A percentile compares a stretch with the other conserved stretches of the same genome.
Conservation (phyloP, 2,797 vertebrate genomes). For the Amphiprion clarkii region DNA sequence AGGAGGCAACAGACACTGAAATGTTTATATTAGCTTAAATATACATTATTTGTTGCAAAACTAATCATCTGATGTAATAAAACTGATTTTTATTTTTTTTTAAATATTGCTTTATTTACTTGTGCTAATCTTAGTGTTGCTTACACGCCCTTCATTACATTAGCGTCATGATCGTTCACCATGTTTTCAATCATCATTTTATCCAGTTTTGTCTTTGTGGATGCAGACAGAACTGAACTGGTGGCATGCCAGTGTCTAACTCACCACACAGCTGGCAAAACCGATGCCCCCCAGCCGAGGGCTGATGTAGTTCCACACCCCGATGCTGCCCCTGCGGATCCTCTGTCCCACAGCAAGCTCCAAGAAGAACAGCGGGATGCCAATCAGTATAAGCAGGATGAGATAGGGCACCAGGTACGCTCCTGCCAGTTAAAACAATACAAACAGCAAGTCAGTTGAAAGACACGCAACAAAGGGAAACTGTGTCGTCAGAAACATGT, state of each 20-base stretch:
- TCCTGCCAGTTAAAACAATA: constrained; percentile 80
- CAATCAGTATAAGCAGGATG: constrained; percentile 93
- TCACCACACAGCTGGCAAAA: constrained; percentile 96
- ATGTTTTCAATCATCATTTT: too few relatives aligned
- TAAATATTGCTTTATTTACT: too few relatives aligned
- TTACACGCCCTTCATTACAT: not conserved
- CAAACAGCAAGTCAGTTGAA: not conserved
- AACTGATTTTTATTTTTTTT: too few relatives aligned
- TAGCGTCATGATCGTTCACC: not conserved
- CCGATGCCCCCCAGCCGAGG: constrained; percentile 97
- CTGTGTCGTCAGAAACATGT: constrained; percentile 20
- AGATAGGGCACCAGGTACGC: constrained; percentile 97
- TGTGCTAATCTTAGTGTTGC: not conserved
- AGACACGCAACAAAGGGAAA: not conserved
- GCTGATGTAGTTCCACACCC: constrained; percentile 99
- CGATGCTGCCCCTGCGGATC: constrained; percentile 96
- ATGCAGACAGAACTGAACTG: not conserved
- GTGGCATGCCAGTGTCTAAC: constrained; percentile 58
- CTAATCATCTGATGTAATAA: too few relatives aligned
- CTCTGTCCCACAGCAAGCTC: constrained; percentile 97
- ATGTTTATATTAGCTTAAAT: not conserved
- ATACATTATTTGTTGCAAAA: not conserved
- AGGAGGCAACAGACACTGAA: too few relatives aligned
- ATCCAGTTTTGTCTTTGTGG: not conserved
- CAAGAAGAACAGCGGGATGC: constrained; percentile 98